Conservation (phyloP, 2,113 vertebrate species). For the Ursus arctos region DNA sequence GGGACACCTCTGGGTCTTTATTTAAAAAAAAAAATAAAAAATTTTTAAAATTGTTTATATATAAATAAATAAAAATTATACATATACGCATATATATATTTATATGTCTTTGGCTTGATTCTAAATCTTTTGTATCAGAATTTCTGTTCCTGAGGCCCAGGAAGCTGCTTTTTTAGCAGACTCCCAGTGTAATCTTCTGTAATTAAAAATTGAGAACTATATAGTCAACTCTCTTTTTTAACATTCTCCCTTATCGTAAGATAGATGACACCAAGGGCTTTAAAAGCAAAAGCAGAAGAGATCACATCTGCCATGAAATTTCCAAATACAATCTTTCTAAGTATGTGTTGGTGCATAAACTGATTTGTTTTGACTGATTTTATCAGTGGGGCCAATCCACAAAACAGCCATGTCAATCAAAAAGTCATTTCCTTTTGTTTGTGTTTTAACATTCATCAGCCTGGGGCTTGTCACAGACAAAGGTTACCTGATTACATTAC, state of each 20-base stretch:
- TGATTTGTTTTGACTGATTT: constrained; percentile 76
- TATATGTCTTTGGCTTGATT: background rate
- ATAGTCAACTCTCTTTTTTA: background rate
- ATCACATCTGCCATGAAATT: constrained; percentile 65
- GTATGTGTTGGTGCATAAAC: constrained; percentile 66
- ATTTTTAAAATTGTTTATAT: background rate
- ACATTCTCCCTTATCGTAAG: constrained; percentile 43
- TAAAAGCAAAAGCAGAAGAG: constrained; percentile 61
- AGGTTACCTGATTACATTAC: constrained; percentile 68
- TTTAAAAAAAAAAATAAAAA: background rate
- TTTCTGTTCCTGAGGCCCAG: background rate
- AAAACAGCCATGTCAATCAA: constrained; percentile 70
- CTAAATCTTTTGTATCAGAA: constrained; percentile 7
- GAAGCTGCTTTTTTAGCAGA: constrained; percentile 16
- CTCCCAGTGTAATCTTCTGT: background rate
- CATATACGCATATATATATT: background rate
- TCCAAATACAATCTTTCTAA: constrained; percentile 67
- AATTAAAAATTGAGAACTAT: constrained; percentile 65
- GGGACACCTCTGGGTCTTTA: background rate
- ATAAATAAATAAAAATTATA: background rate
- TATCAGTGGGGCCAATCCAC: constrained; percentile 69
- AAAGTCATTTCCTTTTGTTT: constrained; percentile 80
- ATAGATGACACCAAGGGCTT: constrained; percentile 60
- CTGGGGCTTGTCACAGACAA: constrained; percentile 73
- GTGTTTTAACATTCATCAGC: constrained; percentile 67